phyloP scores from a whole-genome alignment of 2,888 invertebrate genomes.

The Cephalotes varians region DNA sequence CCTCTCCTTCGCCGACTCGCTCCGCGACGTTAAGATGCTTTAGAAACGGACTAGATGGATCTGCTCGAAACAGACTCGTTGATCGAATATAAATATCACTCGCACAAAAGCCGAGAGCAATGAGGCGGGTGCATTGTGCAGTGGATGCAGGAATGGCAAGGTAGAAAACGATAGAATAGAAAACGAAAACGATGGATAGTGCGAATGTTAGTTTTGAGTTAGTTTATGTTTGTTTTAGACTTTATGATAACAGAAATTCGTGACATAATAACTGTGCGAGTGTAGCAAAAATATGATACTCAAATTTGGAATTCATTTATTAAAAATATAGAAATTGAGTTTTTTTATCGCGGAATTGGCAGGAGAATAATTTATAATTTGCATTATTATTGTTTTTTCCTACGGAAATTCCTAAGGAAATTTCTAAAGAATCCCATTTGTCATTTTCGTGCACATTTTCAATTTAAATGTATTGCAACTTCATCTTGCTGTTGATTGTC shows the following conservation, averaged over 20 bases:
- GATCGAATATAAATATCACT: constrained; percentile 54
- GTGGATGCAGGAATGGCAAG: neutral
- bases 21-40: constrained; percentile 47
- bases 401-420: neutral
- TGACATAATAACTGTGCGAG: no score
- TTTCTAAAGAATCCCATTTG: neutral
- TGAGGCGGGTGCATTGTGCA: constrained; percentile 22
- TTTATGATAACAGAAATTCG: constrained; percentile 22
- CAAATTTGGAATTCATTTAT: neutral
- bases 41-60: constrained; percentile 48
- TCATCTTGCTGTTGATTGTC: neutral
- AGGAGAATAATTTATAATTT: neutral
- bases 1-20: constrained; percentile 8
- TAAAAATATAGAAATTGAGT: neutral
- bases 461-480: neutral
- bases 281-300: neutral
- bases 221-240: neutral
- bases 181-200: neutral
- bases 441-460: neutral
- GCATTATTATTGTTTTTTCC: neutral
- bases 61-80: constrained; percentile 49
- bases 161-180: constrained; percentile 15
- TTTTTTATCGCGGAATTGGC: neutral
- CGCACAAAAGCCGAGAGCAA: constrained; percentile 36
- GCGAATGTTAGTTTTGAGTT: constrained; percentile 3